A percentile compares a stretch with the other conserved stretches of the same genome.
Conservation (phyloP, 2,797 vertebrate genomes). For the Gadopsis bispinosus region DNA sequence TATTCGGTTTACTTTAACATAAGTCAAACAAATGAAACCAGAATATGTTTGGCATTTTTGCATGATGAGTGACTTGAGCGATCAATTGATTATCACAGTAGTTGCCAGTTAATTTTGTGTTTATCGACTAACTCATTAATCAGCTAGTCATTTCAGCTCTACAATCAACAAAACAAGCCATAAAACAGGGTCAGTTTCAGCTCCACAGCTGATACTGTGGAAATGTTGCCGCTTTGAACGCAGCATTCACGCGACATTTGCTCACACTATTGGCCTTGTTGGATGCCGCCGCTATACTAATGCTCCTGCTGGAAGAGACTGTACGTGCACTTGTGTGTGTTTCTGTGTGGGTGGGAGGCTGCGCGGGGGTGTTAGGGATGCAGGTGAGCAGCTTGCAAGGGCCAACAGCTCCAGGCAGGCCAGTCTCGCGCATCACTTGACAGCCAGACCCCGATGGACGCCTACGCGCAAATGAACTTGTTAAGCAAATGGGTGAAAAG, state of each 20-base stretch:
- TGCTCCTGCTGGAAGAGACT: conserved; percentile 12
- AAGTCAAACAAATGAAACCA: not conserved
- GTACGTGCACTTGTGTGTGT: conserved; percentile 12
- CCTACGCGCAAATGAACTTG: conserved; percentile 83
- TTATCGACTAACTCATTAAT: not conserved
- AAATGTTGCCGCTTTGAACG: conserved; percentile 39
- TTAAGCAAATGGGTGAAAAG: conserved; percentile 79
- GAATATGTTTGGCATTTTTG: not conserved
- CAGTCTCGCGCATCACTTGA: conserved; percentile 82
- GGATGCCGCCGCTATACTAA: conserved; percentile 20
- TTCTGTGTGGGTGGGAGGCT: conserved; percentile 7
- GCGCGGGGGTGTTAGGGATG: conserved; percentile 43
- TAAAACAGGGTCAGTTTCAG: not conserved
- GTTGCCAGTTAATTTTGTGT: not conserved
- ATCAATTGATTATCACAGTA: not conserved
- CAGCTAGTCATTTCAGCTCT: not conserved
- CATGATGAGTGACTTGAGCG: not conserved
- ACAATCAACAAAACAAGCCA: conserved; percentile 15
- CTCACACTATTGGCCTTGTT: conserved; percentile 31
- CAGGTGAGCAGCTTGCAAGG: conserved; percentile 87
- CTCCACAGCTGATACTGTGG: conserved; percentile 33
- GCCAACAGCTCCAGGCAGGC: conserved; percentile 77
- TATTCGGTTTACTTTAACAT: not conserved
- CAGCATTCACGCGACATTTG: conserved; percentile 46
- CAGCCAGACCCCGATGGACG: conserved; percentile 75